Conservation (phyloP, 2,113 vertebrate genomes). For the Scomber scombrus region DNA sequence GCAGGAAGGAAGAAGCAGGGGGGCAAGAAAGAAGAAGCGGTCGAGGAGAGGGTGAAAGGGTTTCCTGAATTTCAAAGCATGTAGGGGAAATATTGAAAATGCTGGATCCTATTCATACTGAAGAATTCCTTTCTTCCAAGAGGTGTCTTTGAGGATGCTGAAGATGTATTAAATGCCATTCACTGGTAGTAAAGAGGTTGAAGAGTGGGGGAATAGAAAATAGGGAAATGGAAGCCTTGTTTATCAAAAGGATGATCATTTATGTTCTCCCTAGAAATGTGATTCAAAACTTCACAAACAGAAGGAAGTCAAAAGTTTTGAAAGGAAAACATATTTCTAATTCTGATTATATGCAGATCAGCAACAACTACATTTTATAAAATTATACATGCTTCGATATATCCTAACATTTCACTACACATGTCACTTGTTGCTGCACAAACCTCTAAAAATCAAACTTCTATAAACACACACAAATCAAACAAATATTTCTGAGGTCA, state of each 20-base stretch:
- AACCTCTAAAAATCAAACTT: not conserved
- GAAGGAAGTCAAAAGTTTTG: not conserved
- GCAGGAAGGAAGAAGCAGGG: conserved; percentile 63
- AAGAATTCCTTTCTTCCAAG: conserved; percentile 63
- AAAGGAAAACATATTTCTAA: not conserved
- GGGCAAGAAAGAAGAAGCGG: conserved; percentile 48
- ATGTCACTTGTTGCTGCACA: not conserved
- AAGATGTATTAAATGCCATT: conserved; percentile 68
- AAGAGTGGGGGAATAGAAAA: not conserved
- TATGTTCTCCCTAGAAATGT: not conserved
- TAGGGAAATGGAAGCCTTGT: not conserved
- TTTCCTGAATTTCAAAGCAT: conserved; percentile 78
- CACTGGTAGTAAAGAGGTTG: conserved; percentile 10
- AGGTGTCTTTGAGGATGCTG: conserved; percentile 69
- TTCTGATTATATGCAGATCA: not conserved
- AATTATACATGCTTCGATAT: not conserved
- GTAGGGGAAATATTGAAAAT: conserved; percentile 61
- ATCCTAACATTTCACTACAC: not conserved
- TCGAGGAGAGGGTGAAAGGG: conserved; percentile 70
- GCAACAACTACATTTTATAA: not conserved
- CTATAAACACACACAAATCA: not conserved
- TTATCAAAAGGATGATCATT: conserved; percentile 25
- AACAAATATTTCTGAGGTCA: not conserved
- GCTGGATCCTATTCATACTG: conserved; percentile 62
- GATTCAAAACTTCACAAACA: conserved; percentile 21